phyloP scores from a whole-genome alignment of 1,140 invertebrate genomes.

The Leptinotarsa undecemlineata region DNA sequence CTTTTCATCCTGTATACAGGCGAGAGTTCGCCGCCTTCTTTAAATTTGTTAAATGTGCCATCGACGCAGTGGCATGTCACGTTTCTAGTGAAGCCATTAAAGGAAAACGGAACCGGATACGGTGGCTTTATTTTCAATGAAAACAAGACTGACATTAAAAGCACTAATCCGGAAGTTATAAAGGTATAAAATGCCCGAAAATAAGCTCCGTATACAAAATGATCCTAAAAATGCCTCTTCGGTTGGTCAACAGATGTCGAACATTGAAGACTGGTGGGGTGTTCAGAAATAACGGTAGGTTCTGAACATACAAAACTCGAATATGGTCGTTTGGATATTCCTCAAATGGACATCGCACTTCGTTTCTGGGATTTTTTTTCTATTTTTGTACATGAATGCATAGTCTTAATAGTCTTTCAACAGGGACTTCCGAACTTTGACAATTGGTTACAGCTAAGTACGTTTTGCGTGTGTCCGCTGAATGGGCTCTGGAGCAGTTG shows the following conservation, averaged over 20 bases:
- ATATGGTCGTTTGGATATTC: no score
- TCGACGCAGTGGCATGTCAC: neutral
- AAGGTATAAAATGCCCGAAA: slow-evolving; percentile 18
- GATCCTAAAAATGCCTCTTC: neutral
- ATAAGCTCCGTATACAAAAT: slow-evolving; percentile 7
- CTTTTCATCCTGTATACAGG: neutral
- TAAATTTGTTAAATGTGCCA: slow-evolving; percentile 6
- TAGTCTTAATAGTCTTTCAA: no score
- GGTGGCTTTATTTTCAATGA: slow-evolving; percentile 11
- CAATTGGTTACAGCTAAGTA: no score
- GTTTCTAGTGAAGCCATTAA: neutral
- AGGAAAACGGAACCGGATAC: slow-evolving; percentile 15
- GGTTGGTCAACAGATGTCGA: neutral
- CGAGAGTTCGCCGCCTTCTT: neutral
- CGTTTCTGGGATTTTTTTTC: no score
- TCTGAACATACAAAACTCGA: no score
- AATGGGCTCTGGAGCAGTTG: no score
- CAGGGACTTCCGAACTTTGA: no score
- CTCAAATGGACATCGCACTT: no score
- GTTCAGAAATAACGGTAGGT: no score
- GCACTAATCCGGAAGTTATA: slow-evolving; percentile 17
- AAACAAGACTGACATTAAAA: slow-evolving; percentile 12
- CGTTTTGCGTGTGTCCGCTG: no score
- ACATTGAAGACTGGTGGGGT: neutral
- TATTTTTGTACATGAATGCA: no score